Percentiles rank a stretch among this genome's conserved stretches.
phyloP scores from a whole-genome alignment of 2,113 vertebrate genomes.

The Nothoprocta perdicaria region DNA sequence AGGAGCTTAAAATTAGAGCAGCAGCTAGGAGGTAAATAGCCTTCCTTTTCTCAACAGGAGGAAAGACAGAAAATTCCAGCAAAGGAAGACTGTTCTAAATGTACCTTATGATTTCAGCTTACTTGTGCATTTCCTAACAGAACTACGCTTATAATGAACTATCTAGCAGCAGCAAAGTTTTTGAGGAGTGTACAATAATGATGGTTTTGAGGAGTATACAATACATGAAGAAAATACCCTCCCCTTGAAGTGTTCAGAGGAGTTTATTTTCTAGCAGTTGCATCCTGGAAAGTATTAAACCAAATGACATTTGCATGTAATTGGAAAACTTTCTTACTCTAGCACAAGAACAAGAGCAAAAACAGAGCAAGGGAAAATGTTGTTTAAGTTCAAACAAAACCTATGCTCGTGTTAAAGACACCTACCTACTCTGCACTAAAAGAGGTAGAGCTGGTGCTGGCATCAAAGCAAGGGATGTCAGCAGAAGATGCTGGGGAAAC shows the following conservation, averaged over 20 bases:
- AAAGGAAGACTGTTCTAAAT: neutral
- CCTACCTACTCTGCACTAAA: neutral
- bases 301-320: neutral
- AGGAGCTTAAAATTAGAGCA: neutral
- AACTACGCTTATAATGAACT: neutral
- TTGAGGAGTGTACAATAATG: neutral
- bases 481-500: conserved; percentile 51
- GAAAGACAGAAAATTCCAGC: neutral
- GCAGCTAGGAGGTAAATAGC: neutral
- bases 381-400: conserved; percentile 1
- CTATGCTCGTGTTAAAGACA: neutral
- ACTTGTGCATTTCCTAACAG: conserved; percentile 3
- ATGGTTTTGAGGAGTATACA: neutral
- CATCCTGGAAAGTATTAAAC: neutral
- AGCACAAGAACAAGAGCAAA: neutral
- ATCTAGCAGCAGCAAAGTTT: neutral
- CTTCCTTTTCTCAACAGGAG: neutral
- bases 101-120: neutral
- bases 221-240: neutral
- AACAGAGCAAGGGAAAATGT: neutral
- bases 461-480: conserved; percentile 61
- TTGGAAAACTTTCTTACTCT: neutral
- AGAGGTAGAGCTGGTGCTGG: conserved; percentile 36
- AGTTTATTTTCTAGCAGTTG: neutral
- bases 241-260: neutral